phyloP scores from a whole-genome alignment of 2,113 vertebrate genomes.

The Chinchilla lanigera region DNA sequence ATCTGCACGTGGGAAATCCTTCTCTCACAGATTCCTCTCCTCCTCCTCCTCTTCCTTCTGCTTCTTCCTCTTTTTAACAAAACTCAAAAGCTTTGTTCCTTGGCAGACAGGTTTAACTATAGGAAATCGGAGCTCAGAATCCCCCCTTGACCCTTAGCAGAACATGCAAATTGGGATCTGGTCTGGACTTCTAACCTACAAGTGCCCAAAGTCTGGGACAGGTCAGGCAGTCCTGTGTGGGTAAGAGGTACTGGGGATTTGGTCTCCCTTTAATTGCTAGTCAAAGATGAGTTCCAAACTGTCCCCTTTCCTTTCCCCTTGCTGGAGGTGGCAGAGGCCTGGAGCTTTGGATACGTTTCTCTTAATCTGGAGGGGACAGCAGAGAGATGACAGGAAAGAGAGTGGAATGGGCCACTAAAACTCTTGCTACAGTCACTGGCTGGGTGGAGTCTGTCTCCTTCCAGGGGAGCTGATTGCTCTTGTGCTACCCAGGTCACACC shows the following conservation, averaged over 20 bases:
- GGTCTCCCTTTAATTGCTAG: background rate
- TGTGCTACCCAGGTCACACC: accelerated
- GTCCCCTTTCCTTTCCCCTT: background rate
- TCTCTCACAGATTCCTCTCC: background rate
- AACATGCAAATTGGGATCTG: background rate
- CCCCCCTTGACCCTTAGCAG: no score
- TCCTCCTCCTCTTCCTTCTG: background rate
- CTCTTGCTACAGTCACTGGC: background rate
- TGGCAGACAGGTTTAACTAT: background rate
- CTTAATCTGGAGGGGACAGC: background rate
- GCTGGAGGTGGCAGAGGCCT: conserved; percentile 25
- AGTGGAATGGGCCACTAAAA: background rate
- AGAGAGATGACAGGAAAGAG: background rate
- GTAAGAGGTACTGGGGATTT: background rate
- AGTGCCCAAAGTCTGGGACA: background rate
- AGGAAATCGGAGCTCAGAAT: background rate
- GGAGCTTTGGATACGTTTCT: background rate
- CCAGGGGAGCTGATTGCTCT: background rate
- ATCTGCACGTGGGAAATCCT: background rate
- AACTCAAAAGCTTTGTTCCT: background rate
- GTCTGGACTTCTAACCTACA: background rate
- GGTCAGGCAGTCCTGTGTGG: background rate
- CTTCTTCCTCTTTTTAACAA: background rate
- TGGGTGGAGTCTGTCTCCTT: background rate
- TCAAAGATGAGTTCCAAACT: background rate